phyloP scores from a whole-genome alignment of 2,113 vertebrate genomes.

The Scortum barcoo region DNA sequence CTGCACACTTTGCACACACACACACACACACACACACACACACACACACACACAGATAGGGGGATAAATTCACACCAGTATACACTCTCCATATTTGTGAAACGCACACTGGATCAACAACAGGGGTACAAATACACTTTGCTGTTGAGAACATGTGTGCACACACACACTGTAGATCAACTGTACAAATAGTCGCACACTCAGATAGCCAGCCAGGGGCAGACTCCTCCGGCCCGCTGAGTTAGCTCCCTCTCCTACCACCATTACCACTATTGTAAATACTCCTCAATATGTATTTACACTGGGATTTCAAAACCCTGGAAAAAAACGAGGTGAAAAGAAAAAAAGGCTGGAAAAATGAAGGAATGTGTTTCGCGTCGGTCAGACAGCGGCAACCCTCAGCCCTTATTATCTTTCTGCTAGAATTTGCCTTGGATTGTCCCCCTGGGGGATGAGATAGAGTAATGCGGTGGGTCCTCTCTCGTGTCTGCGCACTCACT shows the following conservation, averaged over 20 bases:
- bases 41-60: slow-evolving; percentile 21
- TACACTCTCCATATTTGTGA: slow-evolving; percentile 30
- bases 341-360: slow-evolving; percentile 68
- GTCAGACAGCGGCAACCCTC: slow-evolving; percentile 68
- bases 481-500: slow-evolving; percentile 15
- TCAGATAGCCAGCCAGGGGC: slow-evolving; percentile 51
- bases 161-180: slow-evolving; percentile 49
- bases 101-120: slow-evolving; percentile 42
- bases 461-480: slow-evolving; percentile 22
- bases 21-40: not conserved
- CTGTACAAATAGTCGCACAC: slow-evolving; percentile 50
- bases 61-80: slow-evolving; percentile 28
- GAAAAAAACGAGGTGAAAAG: slow-evolving; percentile 62
- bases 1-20: not conserved
- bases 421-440: slow-evolving; percentile 52
- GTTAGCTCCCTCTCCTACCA: slow-evolving; percentile 71
- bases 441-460: slow-evolving; percentile 32
- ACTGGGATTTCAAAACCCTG: slow-evolving; percentile 65
- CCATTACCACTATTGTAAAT: slow-evolving; percentile 79
- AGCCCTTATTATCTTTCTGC: slow-evolving; percentile 61
- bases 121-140: slow-evolving; percentile 21
- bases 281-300: slow-evolving; percentile 77
- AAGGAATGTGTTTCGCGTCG: slow-evolving; percentile 66
- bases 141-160: slow-evolving; percentile 17
- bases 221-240: slow-evolving; percentile 60